phyloP scores from a whole-genome alignment of 2,888 invertebrate genomes.

The Coelogynopora nodosa region DNA sequence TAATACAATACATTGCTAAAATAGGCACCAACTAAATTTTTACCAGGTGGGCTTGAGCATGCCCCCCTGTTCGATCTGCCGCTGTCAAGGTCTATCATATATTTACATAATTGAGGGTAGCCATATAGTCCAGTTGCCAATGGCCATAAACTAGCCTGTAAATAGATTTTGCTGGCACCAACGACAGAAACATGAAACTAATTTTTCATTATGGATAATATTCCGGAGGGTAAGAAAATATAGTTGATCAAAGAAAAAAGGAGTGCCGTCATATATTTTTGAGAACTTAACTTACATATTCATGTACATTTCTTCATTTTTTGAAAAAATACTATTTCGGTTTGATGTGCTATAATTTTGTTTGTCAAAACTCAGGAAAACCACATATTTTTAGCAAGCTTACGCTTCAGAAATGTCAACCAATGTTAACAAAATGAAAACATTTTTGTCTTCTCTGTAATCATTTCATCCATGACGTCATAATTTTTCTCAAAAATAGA shows the following conservation, averaged over 20 bases:
- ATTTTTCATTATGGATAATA: not conserved
- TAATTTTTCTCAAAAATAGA: not conserved
- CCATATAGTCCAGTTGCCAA: not conserved
- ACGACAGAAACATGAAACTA: not conserved
- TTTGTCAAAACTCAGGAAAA: not conserved
- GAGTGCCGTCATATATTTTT: not conserved
- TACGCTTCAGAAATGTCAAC: not conserved
- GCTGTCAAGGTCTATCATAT: too few relatives aligned
- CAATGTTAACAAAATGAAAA: not conserved
- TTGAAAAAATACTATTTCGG: not conserved
- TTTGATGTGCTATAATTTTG: not conserved
- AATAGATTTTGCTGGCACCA: not conserved
- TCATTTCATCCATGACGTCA: not conserved
- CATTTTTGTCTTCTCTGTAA: not conserved
- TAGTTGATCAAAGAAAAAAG: not conserved
- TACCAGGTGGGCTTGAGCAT: too few relatives aligned
- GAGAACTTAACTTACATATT: not conserved
- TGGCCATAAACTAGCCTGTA: not conserved
- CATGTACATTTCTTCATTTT: not conserved
- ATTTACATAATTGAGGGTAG: too few relatives aligned
- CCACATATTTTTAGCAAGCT: not conserved
- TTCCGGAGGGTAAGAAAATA: not conserved
- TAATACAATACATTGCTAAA: too few relatives aligned
- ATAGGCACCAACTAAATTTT: too few relatives aligned
- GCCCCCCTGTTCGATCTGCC: too few relatives aligned